Conservation (phyloP, 2,113 vertebrate species). For the Dicaeum eximium region DNA sequence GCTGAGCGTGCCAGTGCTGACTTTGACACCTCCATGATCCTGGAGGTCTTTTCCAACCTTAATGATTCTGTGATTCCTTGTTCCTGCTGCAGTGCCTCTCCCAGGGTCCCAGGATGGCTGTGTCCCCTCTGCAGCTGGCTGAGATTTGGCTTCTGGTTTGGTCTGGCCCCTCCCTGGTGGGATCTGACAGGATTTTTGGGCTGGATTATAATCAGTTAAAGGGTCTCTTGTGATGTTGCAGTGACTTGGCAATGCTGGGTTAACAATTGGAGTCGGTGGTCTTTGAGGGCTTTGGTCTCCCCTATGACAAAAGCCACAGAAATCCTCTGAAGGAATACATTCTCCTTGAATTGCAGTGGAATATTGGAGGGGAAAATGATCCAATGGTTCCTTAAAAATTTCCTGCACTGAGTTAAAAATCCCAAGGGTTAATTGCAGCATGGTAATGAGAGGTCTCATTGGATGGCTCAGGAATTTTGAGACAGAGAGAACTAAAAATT, state of each 20-base stretch:
- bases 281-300: background rate
- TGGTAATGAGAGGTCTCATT: background rate
- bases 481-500: background rate
- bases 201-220: background rate
- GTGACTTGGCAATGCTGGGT: background rate
- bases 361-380: background rate
- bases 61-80: background rate
- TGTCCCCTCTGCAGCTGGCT: background rate
- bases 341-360: background rate
- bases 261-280: background rate
- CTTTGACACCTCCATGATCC: background rate
- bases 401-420: background rate
- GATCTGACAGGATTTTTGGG: background rate
- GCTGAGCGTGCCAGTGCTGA: background rate
- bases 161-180: background rate
- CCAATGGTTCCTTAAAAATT: background rate
- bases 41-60: background rate
- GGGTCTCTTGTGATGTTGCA: background rate
- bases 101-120: accelerated
- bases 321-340: background rate
- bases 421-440: background rate
- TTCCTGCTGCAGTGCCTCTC: background rate
- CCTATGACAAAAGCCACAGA: background rate
- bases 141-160: background rate
- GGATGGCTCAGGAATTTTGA: background rate